A percentile compares a stretch with the other conserved stretches of the same genome.
Conservation (phyloP, 2,888 invertebrate species). For the Phengaris alcon region DNA sequence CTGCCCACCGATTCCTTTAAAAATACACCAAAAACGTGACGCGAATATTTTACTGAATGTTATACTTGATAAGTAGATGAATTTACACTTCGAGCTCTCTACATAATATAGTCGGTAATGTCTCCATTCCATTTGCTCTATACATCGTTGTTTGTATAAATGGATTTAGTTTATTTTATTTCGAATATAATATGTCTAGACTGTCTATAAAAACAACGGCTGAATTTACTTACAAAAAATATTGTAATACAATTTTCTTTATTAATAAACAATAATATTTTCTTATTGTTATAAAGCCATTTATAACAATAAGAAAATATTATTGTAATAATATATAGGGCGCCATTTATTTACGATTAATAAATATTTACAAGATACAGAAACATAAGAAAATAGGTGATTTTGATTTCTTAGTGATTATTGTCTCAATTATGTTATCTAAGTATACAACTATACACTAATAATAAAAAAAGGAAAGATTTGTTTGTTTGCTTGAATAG, state of each 20-base stretch:
- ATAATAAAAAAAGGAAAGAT: too few species aligned
- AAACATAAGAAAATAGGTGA: not conserved
- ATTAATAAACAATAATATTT: not conserved
- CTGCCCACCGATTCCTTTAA: conserved; percentile 66
- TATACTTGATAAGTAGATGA: conserved; percentile 16
- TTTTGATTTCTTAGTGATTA: too few species aligned
- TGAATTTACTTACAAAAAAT: not conserved
- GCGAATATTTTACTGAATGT: conserved; percentile 48
- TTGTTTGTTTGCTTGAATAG: too few species aligned
- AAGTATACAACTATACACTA: too few species aligned
- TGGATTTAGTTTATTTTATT: conserved; percentile 11
- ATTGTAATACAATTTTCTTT: not conserved
- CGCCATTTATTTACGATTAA: not conserved
- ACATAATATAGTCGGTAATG: conserved; percentile 10
- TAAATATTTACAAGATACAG: not conserved
- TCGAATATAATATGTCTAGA: not conserved
- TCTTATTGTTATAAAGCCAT: not conserved
- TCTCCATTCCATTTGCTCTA: not conserved
- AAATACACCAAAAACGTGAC: conserved; percentile 75
- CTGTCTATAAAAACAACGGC: not conserved
- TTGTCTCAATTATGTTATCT: too few species aligned
- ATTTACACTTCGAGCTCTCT: not conserved
- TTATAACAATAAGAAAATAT: too few species aligned
- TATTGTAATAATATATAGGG: too few species aligned
- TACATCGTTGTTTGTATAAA: not conserved